Base-by-base conservation (phyloP, 2,888 invertebrate species). In the Erebia aethiops region DNA sequence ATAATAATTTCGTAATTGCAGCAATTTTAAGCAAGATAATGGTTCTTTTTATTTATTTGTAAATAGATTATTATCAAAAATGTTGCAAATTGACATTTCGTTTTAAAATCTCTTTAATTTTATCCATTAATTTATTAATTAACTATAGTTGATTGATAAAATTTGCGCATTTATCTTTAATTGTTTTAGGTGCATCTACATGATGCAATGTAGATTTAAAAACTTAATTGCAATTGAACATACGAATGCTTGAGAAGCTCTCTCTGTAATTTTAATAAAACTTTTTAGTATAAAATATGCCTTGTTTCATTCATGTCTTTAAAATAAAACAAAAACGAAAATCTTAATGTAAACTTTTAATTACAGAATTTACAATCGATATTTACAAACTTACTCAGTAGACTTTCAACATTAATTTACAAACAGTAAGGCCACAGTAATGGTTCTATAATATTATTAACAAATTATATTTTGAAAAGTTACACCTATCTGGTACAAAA, bases 341-440 rank as follows among this genome's bases (percentile, higher is more conserved):
- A 70, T 67, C 66, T 67, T 72, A 74, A 43, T 41, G 60, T 66
- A 73, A 65, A 68, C 46, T 67, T 72, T 75, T 77, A 77, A 77
- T 78, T 77, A 77, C 75, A 78, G 71, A 71, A 78, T 78, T 76
- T 80, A 79, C 79, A 79, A 63, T 71, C 72, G 43, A 74, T 80
- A 79, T 80, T 76, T 80, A 80, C 78, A 79, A 74, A 67, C 60
- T 70, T 56, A 66, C 43, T 43, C 21, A 13, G 21, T 62, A 60
- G 16, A 60, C 46, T 49, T 46, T 62, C 16, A 18, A 61, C 58
- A 21, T 57, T 1, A 7, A 13, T 57, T 10, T 54, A 57, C 21
- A 57, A 26, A 26, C 56, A 26, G 14, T 26, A 57, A 49, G 21
- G 46, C 14, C 61, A 43, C 43, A 61, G 8, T 46, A 46, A 61